phyloP scores from a whole-genome alignment of 2,797 vertebrate genomes.

The Pempheris klunzingeri region DNA sequence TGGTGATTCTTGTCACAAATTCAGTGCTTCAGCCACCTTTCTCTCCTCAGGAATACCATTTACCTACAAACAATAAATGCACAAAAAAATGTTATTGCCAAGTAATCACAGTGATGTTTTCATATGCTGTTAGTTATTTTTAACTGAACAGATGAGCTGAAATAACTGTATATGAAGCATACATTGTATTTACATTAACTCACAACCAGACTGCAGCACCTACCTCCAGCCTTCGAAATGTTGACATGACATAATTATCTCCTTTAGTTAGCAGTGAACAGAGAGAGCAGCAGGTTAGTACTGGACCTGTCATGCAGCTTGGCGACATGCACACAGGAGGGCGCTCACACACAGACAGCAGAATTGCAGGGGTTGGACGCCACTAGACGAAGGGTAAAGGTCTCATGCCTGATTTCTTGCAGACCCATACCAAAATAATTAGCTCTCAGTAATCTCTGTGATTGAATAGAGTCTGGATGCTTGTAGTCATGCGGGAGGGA shows the following conservation, averaged over 20 bases:
- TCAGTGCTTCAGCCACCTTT: conserved; percentile 95
- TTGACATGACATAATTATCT: conserved; percentile 98
- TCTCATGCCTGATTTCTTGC: background rate
- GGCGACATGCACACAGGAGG: conserved; percentile 65
- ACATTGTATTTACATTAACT: background rate
- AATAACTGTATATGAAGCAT: background rate
- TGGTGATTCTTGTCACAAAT: conserved; percentile 86
- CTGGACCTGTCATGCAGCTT: conserved; percentile 63
- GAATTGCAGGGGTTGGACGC: background rate
- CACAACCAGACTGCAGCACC: conserved; percentile 78
- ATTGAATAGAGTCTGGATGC: background rate
- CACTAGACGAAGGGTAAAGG: background rate
- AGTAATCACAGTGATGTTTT: background rate
- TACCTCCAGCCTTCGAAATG: conserved; percentile 99
- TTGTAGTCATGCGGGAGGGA: background rate
- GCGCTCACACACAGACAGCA: conserved; percentile 44
- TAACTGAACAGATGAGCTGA: background rate
- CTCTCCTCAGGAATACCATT: conserved; percentile 99
- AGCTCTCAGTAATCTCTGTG: background rate
- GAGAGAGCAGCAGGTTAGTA: conserved; percentile 83
- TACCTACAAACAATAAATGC: conserved; percentile 86
- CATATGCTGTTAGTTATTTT: background rate
- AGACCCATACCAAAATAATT: background rate
- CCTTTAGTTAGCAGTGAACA: conserved; percentile 97
- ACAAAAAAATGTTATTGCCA: background rate